Base-by-base conservation (phyloP, 1,140 invertebrate species). In the Polypedilum pembai region DNA sequence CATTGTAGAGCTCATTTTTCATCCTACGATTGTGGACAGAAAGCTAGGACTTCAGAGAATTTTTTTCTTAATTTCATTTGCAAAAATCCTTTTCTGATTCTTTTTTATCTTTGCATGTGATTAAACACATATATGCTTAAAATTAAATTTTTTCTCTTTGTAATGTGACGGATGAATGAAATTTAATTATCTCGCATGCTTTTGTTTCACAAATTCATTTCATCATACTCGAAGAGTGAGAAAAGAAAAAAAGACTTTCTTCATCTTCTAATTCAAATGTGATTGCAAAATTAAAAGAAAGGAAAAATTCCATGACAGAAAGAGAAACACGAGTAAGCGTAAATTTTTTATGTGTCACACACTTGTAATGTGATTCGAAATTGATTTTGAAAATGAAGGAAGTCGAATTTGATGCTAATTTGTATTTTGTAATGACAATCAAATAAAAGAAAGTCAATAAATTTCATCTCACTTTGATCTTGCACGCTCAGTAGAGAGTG, bases 161-260 rank as follows among this genome's bases (percentile, higher is more conserved):
- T 20, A 69, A 18, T 69, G 65, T 56, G 45, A 56, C 15, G 45
- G 12, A 56, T 56, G n/a, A 56, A 69, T 69, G 65, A 18, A 69
- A 69, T 69, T 69, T 69, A 69, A 69, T 69, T 69, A 69, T 69
- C 17, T 69, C 20, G 8, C 65, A 69, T 69, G 20, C 20, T 69
- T 18, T 56, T 69, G 17, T 18, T 33, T 33, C 17, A 20, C 17
- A 7, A 69, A 20, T 18, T 69, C 65, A 69, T 56, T 56, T 56
- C 45, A 56, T 56, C 12, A n/a, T 15, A 12, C 12, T 56, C 45
- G 12, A n/a, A 8, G 3, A 56, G 15, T 56, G 15, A 33, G 24
- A 33, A 33, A 33, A n/a, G n/a, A n/a, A n/a, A n/a, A n/a, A n/a
- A n/a, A n/a, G n/a, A 3, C 5, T 45, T 45, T 12, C 8, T 45